Conservation (phyloP, 2,888 invertebrate genomes). For the Chesias legatella region DNA sequence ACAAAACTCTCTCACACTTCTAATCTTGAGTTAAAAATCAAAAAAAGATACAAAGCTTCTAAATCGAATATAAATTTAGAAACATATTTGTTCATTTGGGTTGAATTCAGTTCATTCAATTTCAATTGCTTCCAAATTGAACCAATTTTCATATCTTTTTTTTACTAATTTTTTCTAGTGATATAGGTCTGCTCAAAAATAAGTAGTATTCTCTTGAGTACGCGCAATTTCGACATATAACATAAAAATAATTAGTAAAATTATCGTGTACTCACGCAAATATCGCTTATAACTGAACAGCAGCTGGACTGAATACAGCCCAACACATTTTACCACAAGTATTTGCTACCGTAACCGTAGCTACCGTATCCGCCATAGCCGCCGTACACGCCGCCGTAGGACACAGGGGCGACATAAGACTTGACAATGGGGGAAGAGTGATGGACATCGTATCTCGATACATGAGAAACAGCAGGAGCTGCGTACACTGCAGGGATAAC, state of each 20-base stretch:
- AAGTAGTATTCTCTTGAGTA: no score
- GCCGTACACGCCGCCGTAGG: constrained; percentile 34
- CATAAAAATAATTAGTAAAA: no score
- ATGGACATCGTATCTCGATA: constrained; percentile 51
- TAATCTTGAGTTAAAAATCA: constrained; percentile 1
- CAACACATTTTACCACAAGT: constrained; percentile 40
- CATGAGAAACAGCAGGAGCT: constrained; percentile 45
- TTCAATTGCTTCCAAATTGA: no score
- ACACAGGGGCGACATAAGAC: constrained; percentile 38
- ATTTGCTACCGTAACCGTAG: constrained; percentile 37
- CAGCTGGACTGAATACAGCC: no score
- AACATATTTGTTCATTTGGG: neutral
- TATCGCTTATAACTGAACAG: no score
- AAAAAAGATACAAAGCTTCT: neutral
- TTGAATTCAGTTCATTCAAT: no score
- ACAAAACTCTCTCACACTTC: neutral
- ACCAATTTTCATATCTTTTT: no score
- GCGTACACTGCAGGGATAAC: constrained; percentile 40
- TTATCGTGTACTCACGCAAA: no score
- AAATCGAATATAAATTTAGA: neutral
- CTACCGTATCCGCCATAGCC: constrained; percentile 31
- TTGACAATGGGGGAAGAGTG: constrained; percentile 43
- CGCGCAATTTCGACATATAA: no score
- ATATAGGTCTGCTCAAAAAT: no score
- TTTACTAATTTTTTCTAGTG: no score